Percentiles rank a stretch among this genome's conserved stretches.
Conservation (phyloP, 2,113 vertebrate genomes). For the Mugil cephalus region DNA sequence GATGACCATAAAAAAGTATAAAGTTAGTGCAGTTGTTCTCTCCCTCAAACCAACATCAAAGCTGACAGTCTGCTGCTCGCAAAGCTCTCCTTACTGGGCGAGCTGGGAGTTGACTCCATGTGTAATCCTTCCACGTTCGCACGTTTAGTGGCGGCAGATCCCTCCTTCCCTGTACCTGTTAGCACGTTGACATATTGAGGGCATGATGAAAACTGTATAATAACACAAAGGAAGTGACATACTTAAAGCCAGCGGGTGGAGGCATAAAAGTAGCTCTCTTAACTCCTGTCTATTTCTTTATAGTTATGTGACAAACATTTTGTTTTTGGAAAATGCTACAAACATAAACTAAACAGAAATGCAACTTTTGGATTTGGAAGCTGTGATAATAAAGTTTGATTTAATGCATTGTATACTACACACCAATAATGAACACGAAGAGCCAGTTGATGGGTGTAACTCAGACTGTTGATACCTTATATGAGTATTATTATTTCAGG, state of each 20-base stretch:
- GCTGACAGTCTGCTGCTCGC: neutral
- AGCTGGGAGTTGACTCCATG: slow-evolving; percentile 14
- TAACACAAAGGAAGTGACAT: slow-evolving; percentile 24
- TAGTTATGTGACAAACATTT: no score
- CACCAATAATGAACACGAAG: no score
- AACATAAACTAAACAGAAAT: no score
- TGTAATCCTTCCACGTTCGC: neutral
- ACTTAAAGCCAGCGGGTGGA: slow-evolving; percentile 33
- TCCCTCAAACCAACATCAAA: slow-evolving; percentile 15
- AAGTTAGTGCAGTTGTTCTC: neutral
- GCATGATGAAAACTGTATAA: slow-evolving; percentile 26
- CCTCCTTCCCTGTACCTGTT: slow-evolving; percentile 10
- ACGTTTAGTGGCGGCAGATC: slow-evolving; percentile 24
- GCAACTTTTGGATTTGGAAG: no score
- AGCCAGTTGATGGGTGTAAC: no score
- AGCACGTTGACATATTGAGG: slow-evolving; percentile 45
- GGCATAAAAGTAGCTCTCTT: neutral
- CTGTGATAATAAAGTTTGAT: no score
- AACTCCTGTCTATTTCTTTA: no score
- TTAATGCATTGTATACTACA: no score
- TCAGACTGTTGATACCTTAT: no score
- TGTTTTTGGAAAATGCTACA: no score
- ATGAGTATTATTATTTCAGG: no score
- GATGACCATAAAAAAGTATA: slow-evolving; percentile 25
- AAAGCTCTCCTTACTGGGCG: neutral